Evolutionary conservation across 1,140 invertebrate species (phyloP).

Genomic region (Trypoxylus dichotomus): DNA sequence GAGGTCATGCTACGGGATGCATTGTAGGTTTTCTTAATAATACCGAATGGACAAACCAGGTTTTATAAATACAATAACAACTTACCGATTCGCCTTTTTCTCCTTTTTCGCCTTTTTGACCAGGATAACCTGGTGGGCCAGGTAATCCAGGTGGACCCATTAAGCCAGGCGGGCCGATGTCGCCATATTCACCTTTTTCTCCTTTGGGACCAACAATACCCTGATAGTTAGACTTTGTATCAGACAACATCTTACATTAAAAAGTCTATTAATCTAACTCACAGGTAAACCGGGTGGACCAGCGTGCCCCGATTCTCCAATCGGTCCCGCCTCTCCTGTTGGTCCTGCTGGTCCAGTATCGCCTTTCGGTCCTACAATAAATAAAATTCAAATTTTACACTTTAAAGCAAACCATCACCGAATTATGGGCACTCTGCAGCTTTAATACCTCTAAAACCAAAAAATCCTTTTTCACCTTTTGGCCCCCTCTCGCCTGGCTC

Average conservation of each 20-base stretch:
- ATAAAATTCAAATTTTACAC: conserved; percentile 2
- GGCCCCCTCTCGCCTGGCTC: conserved; percentile 71
- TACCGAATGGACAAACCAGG: not conserved
- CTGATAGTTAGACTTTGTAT: conserved; percentile 47
- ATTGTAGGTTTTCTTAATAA: not conserved
- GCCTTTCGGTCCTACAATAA: conserved; percentile 49
- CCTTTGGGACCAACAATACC: conserved; percentile 83
- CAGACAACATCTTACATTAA: not conserved
- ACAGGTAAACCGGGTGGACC: conserved; percentile 83
- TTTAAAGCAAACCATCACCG: not conserved
- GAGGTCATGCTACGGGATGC: not conserved
- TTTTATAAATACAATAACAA: conserved; percentile 38
- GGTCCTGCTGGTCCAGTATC: conserved; percentile 70
- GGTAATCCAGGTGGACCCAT: conserved; percentile 74
- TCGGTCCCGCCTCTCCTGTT: conserved; percentile 75
- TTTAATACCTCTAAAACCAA: conserved; percentile 53
- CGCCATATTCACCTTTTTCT: conserved; percentile 87
- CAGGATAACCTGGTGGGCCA: conserved; percentile 81
- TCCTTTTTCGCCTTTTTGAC: conserved; percentile 85
- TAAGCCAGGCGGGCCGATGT: conserved; percentile 86
- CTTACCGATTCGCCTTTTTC: conserved; percentile 91
- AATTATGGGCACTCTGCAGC: not conserved
- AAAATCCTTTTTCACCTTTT: conserved; percentile 85
- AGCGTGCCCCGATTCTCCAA: conserved; percentile 83
- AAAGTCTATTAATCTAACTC: conserved; percentile 34